Evolutionary conservation across 1,140 invertebrate species (phyloP), one percentile per base, ranked within the genome.

Genomic region (Drosophila leontia): DNA sequence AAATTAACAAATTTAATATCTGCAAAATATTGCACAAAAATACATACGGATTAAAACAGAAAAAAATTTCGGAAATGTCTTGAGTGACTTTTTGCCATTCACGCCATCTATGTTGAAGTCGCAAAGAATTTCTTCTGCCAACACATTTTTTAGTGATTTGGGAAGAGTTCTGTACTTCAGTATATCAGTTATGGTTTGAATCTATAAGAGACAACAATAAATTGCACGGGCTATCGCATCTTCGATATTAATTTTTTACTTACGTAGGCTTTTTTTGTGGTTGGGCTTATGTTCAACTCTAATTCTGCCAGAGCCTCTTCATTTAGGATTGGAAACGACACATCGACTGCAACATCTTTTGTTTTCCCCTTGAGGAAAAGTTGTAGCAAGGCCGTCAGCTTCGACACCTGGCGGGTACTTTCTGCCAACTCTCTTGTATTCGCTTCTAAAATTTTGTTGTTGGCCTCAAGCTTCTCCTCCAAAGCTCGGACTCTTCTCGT

Each of bases 91-190:
- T 37, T 56, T 56, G 3, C 53, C 53, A 56, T 23, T 56, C 5
- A 56, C 17, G 13, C 51, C 51, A 23, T 56, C 53, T 23, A 56
- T 9, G 19, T 37, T 37, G 0, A 56, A 56, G 34, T 56, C 53
- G 34, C 53, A 56, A 23, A 56, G 15, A 56, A 56, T 7, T 11
- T 4, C 8, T n/a, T 56, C 34, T n/a, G 34, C 34, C 53, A 37
- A 37, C 4, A 56, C 53, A 11, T 12, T n/a, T 37, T 56, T 39
- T 9, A 53, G 11, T 12, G 50, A 53, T 19, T 53, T 53, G 0
- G 39, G 17, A 32, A 59, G 26, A 15, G 12, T 19, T 12, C 12
- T 53, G 29, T 17, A 7, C n/a, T 34, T 53, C 32, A 53, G 32
- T 35, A 53, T 8, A 19, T 53, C 8, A 53, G 50, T 19, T 19